Conservation (phyloP, 2,888 invertebrate species). For the Eledone cirrhosa region DNA sequence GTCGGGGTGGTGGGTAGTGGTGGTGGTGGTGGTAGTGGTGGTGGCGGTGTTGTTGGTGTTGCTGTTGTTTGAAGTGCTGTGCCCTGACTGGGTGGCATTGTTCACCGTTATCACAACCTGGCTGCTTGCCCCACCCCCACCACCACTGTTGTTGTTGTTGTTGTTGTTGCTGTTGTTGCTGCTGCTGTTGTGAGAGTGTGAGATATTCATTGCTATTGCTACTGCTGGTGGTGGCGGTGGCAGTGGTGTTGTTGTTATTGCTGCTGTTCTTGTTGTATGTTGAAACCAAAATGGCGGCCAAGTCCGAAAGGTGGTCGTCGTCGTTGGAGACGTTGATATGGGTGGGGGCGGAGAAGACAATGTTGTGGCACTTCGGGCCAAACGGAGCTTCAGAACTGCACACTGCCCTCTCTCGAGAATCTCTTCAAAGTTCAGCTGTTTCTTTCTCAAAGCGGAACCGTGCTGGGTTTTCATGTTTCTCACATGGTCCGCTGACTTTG, state of each 20-base stretch:
- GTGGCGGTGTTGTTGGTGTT: no score
- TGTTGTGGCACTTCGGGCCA: background rate
- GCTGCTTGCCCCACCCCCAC: background rate
- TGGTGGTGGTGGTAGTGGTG: no score
- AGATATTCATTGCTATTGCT: conserved; percentile 20
- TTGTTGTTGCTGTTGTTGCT: background rate
- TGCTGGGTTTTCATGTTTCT: conserved; percentile 11
- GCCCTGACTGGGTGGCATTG: background rate
- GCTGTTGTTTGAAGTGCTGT: background rate
- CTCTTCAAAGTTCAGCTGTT: background rate
- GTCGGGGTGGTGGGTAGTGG: no score
- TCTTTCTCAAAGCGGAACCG: conserved; percentile 2
- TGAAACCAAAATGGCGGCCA: no score
- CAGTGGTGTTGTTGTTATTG: background rate
- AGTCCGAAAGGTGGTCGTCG: background rate
- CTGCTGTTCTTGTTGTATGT: no score
- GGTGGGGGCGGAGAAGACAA: background rate
- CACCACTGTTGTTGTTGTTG: no score
- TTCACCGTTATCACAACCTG: conserved; percentile 18
- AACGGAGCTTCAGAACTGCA: background rate
- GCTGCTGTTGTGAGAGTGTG: background rate
- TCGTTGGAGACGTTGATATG: background rate
- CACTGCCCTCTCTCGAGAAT: background rate
- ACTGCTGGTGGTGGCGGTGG: background rate
- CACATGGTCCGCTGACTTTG: conserved; percentile 22